These are phyloP conservation scores for Manis crassicaudata DNA, from an alignment of 2,797 vertebrate genomes.

Conservation along the genomic window DNA sequence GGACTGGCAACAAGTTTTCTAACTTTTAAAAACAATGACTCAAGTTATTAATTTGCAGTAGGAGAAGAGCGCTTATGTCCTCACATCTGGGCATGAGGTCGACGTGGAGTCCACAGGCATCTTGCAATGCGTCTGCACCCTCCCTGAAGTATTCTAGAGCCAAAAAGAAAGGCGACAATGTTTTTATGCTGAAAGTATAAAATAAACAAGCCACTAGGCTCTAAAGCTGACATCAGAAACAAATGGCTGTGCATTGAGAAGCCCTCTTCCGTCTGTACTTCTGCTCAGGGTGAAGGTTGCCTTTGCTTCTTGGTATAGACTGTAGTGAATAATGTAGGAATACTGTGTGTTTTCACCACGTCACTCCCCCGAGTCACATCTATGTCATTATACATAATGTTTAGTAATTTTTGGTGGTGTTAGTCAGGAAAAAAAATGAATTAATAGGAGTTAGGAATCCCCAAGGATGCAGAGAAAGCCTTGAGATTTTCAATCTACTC, in stretches of 20 bases:
- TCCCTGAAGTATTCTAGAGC: not conserved
- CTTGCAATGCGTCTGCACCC: rapidly evolving
- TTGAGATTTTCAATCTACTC: not conserved
- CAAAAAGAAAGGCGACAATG: not conserved
- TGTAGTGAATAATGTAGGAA: not conserved
- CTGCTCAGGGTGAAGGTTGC: rapidly evolving
- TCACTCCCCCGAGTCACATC: not conserved
- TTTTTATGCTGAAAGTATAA: not conserved
- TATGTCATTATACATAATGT: not conserved
- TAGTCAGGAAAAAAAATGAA: not conserved
- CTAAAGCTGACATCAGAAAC: too few relatives aligned
- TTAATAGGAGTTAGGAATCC: not conserved
- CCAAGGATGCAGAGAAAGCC: not conserved
- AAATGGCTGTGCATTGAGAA: rapidly evolving
- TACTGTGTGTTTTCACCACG: not conserved
- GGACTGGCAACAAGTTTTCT: not conserved
- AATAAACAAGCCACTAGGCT: not conserved
- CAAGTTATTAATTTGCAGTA: not conserved
- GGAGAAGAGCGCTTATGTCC: not conserved
- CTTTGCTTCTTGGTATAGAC: not conserved
- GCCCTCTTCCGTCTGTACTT: not conserved
- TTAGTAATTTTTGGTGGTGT: not conserved
- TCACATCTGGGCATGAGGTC: not conserved
- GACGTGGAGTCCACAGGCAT: rapidly evolving
- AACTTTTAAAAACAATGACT: not conserved